These are phyloP conservation scores for Embiotoca jacksoni DNA, from an alignment of 2,113 vertebrate species.

Conservation along the genomic window DNA sequence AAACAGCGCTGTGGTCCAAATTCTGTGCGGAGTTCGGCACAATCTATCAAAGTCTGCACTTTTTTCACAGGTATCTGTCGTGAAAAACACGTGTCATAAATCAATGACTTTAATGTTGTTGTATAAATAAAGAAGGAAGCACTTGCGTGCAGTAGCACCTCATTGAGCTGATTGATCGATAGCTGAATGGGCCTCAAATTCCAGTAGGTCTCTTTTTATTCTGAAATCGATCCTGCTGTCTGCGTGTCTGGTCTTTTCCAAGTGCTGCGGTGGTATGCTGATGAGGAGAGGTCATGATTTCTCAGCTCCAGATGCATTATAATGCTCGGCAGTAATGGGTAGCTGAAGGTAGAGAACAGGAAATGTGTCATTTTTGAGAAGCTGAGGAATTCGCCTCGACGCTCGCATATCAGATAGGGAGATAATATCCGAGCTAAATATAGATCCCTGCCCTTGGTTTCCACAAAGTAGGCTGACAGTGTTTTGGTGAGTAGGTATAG, in stretches of 20 bases:
- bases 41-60: too few species aligned
- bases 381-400: conserved; percentile 62
- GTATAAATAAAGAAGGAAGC: conserved; percentile 26
- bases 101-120: conserved; percentile 25
- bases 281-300: conserved; percentile 53
- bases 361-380: conserved; percentile 58
- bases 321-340: conserved; percentile 34
- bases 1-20: neutral
- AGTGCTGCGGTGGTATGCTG: conserved; percentile 11
- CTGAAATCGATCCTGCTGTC: conserved; percentile 12
- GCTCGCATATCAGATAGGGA: conserved; percentile 41
- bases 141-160: conserved; percentile 9
- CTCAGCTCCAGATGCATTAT: conserved; percentile 37
- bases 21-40: neutral
- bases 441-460: conserved; percentile 35
- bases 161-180: conserved; percentile 35
- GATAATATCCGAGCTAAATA: conserved; percentile 70
- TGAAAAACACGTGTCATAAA: conserved; percentile 30
- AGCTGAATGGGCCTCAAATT: conserved; percentile 20
- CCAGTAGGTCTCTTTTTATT: neutral
- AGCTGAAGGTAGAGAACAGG: conserved; percentile 41
- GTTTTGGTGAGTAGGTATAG: conserved; percentile 17
- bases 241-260: conserved; percentile 19
- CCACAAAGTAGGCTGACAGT: conserved; percentile 34
- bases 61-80: neutral